Percentiles rank a stretch among this genome's conserved stretches.
Evolutionary conservation across 1,140 invertebrate species (phyloP).

Genomic region (Ceratitis capitata): DNA sequence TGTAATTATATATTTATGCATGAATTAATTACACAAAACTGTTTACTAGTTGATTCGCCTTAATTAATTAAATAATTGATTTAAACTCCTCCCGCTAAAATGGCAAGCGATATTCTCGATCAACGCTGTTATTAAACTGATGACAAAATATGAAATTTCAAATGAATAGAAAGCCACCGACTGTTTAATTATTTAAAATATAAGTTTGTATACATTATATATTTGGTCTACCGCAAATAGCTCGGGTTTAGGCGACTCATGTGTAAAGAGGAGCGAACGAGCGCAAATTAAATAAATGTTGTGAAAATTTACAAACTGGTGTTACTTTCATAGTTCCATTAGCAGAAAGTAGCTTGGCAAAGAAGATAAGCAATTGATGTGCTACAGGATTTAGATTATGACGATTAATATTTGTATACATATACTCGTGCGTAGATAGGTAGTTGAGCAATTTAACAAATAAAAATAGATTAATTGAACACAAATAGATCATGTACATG

Average conservation of each 20-base stretch:
- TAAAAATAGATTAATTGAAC: too few relatives aligned
- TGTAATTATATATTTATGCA: not conserved
- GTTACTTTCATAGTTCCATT: not conserved
- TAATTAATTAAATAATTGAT: too few relatives aligned
- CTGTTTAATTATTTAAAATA: not conserved
- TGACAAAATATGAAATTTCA: conserved; percentile 1
- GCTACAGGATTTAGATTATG: not conserved
- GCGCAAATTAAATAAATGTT: not conserved
- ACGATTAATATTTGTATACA: not conserved
- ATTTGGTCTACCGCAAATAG: not conserved
- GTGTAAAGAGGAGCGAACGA: not conserved
- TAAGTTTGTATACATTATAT: not conserved
- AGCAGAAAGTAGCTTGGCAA: not conserved
- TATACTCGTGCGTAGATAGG: not conserved
- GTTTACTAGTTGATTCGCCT: too few relatives aligned
- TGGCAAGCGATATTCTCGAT: not conserved
- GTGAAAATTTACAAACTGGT: not conserved
- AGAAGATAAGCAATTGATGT: not conserved
- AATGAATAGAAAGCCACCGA: not conserved
- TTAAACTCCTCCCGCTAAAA: not conserved
- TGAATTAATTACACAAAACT: too few relatives aligned
- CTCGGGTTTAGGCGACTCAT: not conserved
- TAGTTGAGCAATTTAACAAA: too few relatives aligned
- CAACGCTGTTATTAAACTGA: not conserved
- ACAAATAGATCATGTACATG: too few relatives aligned